These are phyloP conservation scores for Python bivittatus DNA, from an alignment of 2,113 vertebrate species.

Conservation along the genomic window DNA sequence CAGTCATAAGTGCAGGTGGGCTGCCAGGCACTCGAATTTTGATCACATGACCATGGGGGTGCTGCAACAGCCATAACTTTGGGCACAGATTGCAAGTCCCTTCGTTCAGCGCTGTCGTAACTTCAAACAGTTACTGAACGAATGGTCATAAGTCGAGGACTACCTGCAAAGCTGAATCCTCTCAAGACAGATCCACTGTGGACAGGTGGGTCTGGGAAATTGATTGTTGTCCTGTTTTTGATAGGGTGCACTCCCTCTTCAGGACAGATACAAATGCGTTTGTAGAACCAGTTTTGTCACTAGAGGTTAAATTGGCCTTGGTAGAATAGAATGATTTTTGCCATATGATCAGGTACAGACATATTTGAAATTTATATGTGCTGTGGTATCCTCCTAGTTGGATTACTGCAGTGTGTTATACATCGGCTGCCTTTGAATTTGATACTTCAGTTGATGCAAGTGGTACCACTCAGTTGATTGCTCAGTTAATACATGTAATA, in stretches of 20 bases:
- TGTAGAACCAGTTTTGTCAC: neutral
- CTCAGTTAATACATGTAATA: neutral
- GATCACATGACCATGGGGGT: too few relatives aligned
- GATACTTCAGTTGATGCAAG: neutral
- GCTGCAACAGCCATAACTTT: too few relatives aligned
- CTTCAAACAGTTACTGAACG: too few relatives aligned
- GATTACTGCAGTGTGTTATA: neutral
- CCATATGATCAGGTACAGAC: neutral
- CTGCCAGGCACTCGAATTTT: too few relatives aligned
- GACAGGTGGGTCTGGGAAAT: neutral
- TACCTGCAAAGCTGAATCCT: neutral
- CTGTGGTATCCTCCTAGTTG: neutral
- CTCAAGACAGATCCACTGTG: neutral
- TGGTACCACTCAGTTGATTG: neutral
- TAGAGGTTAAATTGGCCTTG: neutral
- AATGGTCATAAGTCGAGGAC: too few relatives aligned
- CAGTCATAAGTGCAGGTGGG: too few relatives aligned
- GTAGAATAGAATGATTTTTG: neutral
- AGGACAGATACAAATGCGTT: neutral
- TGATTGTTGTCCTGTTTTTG: neutral
- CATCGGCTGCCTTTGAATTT: neutral
- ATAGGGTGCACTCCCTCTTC: neutral
- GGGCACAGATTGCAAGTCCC: too few relatives aligned
- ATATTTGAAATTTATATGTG: neutral
- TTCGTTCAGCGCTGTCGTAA: too few relatives aligned